phyloP scores from a whole-genome alignment of 2,113 vertebrate genomes.

The Sebastes fasciatus region DNA sequence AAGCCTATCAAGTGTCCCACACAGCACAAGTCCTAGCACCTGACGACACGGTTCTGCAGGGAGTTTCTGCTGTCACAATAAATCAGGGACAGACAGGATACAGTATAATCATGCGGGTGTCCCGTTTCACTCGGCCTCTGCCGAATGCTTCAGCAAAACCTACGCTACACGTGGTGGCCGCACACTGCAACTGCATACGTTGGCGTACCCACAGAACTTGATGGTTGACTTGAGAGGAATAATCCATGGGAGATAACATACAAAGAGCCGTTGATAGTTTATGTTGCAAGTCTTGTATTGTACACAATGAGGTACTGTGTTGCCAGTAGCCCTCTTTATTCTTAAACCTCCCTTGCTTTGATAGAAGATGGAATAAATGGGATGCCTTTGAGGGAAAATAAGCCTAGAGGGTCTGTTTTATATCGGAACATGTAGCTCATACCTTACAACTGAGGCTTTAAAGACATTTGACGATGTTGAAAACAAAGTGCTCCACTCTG shows the following conservation, averaged over 20 bases:
- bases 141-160: constrained; percentile 44
- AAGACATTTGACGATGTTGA: constrained; percentile 51
- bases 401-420: constrained; percentile 50
- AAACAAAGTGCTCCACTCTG: constrained; percentile 44
- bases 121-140: constrained; percentile 62
- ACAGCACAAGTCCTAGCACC: constrained; percentile 66
- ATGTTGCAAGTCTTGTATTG: constrained; percentile 44
- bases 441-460: constrained; percentile 39
- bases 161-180: constrained; percentile 21
- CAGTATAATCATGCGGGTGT: constrained; percentile 75
- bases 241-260: constrained; percentile 64
- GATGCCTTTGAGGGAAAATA: constrained; percentile 41
- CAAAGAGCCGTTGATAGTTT: constrained; percentile 62
- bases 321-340: constrained; percentile 55
- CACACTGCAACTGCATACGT: constrained; percentile 23
- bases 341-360: constrained; percentile 39
- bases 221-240: constrained; percentile 80
- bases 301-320: constrained; percentile 39
- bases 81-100: constrained; percentile 73
- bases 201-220: constrained; percentile 56
- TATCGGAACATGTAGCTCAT: constrained; percentile 50
- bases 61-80: constrained; percentile 80
- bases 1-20: constrained; percentile 73
- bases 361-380: constrained; percentile 48
- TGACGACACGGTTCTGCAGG: constrained; percentile 75